Percentiles rank a stretch among this genome's conserved stretches.
These are phyloP conservation scores for Drosophila bipectinata DNA, from an alignment of 1,140 invertebrate species.

Conservation along the genomic window DNA sequence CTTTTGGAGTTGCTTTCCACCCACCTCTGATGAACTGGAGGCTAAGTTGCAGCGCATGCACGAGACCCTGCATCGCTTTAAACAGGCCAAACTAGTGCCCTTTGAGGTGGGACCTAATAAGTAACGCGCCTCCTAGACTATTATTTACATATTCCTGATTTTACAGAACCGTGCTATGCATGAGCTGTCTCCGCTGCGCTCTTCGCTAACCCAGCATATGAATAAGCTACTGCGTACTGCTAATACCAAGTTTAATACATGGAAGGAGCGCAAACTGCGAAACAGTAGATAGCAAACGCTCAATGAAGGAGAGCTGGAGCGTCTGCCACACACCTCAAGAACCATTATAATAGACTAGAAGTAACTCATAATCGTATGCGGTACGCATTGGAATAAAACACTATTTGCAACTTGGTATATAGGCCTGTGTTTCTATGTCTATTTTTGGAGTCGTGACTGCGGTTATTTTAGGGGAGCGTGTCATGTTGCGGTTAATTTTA, in stretches of 20 bases:
- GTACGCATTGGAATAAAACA: slow-evolving; percentile 50
- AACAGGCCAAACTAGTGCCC: slow-evolving; percentile 92
- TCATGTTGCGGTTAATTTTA: slow-evolving; percentile 9
- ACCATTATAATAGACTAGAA: slow-evolving; percentile 53
- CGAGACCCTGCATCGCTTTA: slow-evolving; percentile 93
- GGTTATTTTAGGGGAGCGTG: slow-evolving; percentile 10
- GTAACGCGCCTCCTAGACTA: background rate
- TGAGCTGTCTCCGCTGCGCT: slow-evolving; percentile 90
- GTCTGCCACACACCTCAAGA: slow-evolving; percentile 46
- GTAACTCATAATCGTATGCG: slow-evolving; percentile 27
- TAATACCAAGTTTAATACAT: slow-evolving; percentile 92
- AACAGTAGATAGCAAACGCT: slow-evolving; percentile 74
- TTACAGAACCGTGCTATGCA: slow-evolving; percentile 89
- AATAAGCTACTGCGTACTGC: slow-evolving; percentile 93
- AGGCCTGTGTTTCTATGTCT: slow-evolving; percentile 12
- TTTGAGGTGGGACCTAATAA: slow-evolving; percentile 87
- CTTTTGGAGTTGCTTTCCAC: slow-evolving; percentile 97
- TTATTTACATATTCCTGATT: background rate
- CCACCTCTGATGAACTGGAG: slow-evolving; percentile 90
- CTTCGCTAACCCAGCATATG: slow-evolving; percentile 93
- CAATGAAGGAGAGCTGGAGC: slow-evolving; percentile 26
- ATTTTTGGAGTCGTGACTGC: slow-evolving; percentile 12
- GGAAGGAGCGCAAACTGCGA: slow-evolving; percentile 90
- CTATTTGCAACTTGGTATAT: slow-evolving; percentile 37
- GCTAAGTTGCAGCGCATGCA: slow-evolving; percentile 94